Evolutionary conservation across 1,140 invertebrate species (phyloP), one percentile per base, ranked within the genome.

Genomic region (Trichomalopsis sarcophagae): DNA sequence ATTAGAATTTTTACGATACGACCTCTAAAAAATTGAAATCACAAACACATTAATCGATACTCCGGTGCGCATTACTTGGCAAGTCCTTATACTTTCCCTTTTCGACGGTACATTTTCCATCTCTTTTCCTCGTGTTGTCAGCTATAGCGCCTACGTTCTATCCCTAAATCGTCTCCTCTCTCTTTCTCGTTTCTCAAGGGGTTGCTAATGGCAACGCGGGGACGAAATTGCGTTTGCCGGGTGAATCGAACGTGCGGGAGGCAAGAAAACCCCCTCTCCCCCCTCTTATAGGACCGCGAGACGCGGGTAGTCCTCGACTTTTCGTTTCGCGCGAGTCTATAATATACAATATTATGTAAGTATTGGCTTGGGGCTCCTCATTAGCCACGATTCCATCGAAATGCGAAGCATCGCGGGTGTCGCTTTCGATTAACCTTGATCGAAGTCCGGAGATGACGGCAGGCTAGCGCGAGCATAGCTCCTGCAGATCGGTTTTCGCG

Each of bases 201-300:
- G 73, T 75, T 75, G 73, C 73, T 17, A 75, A 75, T 33, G 73
- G 73, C 73, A 75, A 75, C 73, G 73, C 27, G 30, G 33, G 17
- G 33, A 75, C 73, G 73, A 44, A n/a, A 75, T 75, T 75, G 73
- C 73, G 73, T 75, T 74, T 44, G 73, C 73, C 36, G 73, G 33
- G 73, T 75, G 73, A 75, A 21, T 33, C 11, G 14, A 71, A 14
- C 27, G 33, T 2, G 73, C 36, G 73, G 30, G 30, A 40, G 73
- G 9, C 36, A 75, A 75, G 73, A 23, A n/a, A 74, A 75, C 36
- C 30, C 73, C 13, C 73, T 17, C 2, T 1, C 36, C 33, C 36
- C n/a, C 17, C 11, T n/a, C n/a, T 11, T 5, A 66, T 4, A 36
- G 33, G 33, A 36, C 5, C 17, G 0, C 62, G 17, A 66, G 62